Percentiles rank a stretch among this genome's conserved stretches.
Evolutionary conservation across 2,888 invertebrate species (phyloP).

Genomic region (Myopa tessellatipennis): DNA sequence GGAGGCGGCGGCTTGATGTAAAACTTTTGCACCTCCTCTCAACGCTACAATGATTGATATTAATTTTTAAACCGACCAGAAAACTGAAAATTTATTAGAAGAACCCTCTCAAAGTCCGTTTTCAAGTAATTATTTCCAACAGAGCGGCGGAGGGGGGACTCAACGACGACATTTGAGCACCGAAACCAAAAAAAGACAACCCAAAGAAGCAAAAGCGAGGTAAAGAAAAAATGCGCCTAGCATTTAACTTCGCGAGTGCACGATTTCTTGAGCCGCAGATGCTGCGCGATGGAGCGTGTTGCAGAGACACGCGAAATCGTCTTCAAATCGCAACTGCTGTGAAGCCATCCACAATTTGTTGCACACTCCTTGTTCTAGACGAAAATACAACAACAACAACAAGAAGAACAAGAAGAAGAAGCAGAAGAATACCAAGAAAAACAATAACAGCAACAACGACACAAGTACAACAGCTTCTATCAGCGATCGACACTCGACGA

Average conservation of each 20-base stretch:
- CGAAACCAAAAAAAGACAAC: not conserved
- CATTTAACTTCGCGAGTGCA: constrained; percentile 23
- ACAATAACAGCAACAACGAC: not conserved
- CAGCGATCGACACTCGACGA: not conserved
- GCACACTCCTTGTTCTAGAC: constrained; percentile 38
- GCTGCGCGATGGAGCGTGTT: not conserved
- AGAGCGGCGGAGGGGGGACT: too few species aligned
- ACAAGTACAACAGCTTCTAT: not conserved
- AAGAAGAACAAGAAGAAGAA: constrained; percentile 21
- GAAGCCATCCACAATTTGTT: constrained; percentile 28
- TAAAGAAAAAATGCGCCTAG: constrained; percentile 1
- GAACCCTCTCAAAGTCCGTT: not conserved
- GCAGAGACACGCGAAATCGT: constrained; percentile 23
- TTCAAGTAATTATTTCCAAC: not conserved
- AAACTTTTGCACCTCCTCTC: not conserved
- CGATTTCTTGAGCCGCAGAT: constrained; percentile 7
- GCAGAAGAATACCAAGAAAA: not conserved
- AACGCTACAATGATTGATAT: not conserved
- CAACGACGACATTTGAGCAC: constrained; percentile 26
- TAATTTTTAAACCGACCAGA: not conserved
- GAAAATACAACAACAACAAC: not conserved
- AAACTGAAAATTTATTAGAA: not conserved
- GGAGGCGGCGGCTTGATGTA: not conserved
- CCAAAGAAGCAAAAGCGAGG: not conserved
- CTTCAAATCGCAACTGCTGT: constrained; percentile 18